Conservation (phyloP, 2,113 vertebrate genomes). For the Gymnobelideus leadbeateri region DNA sequence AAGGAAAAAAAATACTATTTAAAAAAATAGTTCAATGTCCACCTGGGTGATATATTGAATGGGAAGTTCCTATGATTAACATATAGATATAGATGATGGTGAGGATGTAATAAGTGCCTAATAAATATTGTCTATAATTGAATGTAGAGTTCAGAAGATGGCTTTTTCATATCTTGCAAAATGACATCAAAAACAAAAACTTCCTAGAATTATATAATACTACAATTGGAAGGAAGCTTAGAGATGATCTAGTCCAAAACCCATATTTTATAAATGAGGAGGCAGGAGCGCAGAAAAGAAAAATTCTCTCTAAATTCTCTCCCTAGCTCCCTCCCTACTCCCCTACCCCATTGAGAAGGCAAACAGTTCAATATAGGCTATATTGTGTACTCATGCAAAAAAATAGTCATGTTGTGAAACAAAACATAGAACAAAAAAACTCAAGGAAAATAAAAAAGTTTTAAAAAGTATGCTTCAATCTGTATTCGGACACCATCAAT, state of each 20-base stretch:
- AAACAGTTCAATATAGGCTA: too few relatives aligned
- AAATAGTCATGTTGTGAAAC: too few relatives aligned
- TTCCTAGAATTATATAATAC: not conserved
- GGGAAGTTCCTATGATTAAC: not conserved
- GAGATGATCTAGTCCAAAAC: not conserved
- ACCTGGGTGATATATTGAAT: not conserved
- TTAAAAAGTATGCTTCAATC: too few relatives aligned
- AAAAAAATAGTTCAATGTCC: not conserved
- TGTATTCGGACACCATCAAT: too few relatives aligned
- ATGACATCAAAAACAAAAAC: not conserved
- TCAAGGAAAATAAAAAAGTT: too few relatives aligned
- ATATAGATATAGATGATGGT: not conserved
- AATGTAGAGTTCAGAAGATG: not conserved
- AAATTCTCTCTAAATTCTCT: not conserved
- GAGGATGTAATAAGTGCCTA: not conserved
- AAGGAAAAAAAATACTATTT: too few relatives aligned
- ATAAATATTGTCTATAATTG: not conserved
- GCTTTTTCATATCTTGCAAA: not conserved
- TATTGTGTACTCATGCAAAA: too few relatives aligned
- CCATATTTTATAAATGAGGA: not conserved
- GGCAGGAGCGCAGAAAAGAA: not conserved
- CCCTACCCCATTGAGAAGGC: too few relatives aligned
- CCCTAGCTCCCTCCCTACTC: too few relatives aligned
- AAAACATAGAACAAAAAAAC: too few relatives aligned
- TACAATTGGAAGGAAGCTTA: not conserved